Evolutionary conservation across 2,888 invertebrate species (phyloP).

Genomic region (Athetis lepigone): DNA sequence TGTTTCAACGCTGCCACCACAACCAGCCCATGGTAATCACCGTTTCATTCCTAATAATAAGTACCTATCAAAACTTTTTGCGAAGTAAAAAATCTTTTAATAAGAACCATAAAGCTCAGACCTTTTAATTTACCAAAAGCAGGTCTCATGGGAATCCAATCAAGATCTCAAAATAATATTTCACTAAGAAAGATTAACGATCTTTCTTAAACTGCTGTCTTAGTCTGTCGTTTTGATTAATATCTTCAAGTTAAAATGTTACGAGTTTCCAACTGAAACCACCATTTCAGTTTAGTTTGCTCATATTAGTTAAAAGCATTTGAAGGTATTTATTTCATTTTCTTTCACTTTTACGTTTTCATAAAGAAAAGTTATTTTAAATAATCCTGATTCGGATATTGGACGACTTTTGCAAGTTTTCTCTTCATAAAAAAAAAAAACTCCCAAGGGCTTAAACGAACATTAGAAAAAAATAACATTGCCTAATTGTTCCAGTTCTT

Average conservation of each 20-base stretch:
- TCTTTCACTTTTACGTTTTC: no score
- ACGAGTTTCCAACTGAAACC: slow-evolving; percentile 17
- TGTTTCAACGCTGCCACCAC: slow-evolving; percentile 36
- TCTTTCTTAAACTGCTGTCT: slow-evolving; percentile 39
- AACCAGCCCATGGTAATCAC: slow-evolving; percentile 27
- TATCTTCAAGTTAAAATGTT: slow-evolving; percentile 29
- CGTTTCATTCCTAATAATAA: background rate
- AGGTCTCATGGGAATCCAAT: slow-evolving; percentile 28
- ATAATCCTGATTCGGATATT: no score
- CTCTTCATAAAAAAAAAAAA: no score
- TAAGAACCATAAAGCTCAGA: background rate
- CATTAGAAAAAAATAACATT: no score
- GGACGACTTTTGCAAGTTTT: no score
- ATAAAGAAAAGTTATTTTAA: no score
- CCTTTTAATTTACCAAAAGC: slow-evolving; percentile 21
- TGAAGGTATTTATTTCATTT: background rate
- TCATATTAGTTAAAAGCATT: background rate
- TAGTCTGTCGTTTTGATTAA: slow-evolving; percentile 49
- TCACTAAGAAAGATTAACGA: slow-evolving; percentile 59
- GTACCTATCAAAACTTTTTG: no score
- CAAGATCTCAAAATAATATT: slow-evolving; percentile 49
- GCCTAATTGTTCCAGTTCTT: no score
- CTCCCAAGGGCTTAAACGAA: no score
- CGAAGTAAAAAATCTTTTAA: slow-evolving; percentile 5
- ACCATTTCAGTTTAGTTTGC: slow-evolving; percentile 6